Conservation (phyloP, 1,140 invertebrate species). For the Amphibalanus amphitrite region DNA sequence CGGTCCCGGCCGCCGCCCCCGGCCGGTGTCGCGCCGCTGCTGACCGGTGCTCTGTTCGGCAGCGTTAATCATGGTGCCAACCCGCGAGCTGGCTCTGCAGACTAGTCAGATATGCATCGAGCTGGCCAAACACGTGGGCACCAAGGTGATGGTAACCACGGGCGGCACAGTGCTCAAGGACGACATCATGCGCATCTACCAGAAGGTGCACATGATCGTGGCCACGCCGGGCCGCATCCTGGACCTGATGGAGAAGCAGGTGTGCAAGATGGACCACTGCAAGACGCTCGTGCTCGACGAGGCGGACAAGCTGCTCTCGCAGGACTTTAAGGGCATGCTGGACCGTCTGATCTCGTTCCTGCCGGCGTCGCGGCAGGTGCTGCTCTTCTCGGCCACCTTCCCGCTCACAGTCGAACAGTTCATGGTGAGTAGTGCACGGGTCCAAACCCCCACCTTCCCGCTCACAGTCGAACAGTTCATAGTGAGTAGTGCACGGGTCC, state of each 20-base stretch:
- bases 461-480: no score
- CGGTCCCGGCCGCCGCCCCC: no score
- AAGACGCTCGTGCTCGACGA: slow-evolving; percentile 95
- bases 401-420: no score
- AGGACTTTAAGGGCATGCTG: slow-evolving; percentile 97
- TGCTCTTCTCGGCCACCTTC: slow-evolving; percentile 98
- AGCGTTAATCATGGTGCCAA: slow-evolving; percentile 96
- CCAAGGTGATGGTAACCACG: slow-evolving; percentile 98
- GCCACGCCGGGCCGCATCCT: slow-evolving; percentile 98
- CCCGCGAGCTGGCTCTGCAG: slow-evolving; percentile 94
- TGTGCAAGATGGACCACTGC: slow-evolving; percentile 90
- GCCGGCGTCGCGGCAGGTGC: slow-evolving; percentile 87
- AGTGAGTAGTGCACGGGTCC: no score
- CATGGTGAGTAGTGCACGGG: no score
- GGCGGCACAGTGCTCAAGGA: slow-evolving; percentile 76
- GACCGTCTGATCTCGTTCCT: slow-evolving; percentile 89
- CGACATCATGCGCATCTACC: slow-evolving; percentile 98
- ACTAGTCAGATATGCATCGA: slow-evolving; percentile 99
- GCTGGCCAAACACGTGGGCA: slow-evolving; percentile 84
- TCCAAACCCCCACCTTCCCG: no score
- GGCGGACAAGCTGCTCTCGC: slow-evolving; percentile 95
- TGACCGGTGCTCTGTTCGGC: slow-evolving; percentile 5
- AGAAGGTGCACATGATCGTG: slow-evolving; percentile 98
- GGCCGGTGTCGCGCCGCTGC: no score
- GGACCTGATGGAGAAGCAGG: slow-evolving; percentile 98